Evolutionary conservation across 1,140 invertebrate genomes (phyloP), one percentile per base, ranked within the genome.

Genomic region (Lepidurus apus): DNA sequence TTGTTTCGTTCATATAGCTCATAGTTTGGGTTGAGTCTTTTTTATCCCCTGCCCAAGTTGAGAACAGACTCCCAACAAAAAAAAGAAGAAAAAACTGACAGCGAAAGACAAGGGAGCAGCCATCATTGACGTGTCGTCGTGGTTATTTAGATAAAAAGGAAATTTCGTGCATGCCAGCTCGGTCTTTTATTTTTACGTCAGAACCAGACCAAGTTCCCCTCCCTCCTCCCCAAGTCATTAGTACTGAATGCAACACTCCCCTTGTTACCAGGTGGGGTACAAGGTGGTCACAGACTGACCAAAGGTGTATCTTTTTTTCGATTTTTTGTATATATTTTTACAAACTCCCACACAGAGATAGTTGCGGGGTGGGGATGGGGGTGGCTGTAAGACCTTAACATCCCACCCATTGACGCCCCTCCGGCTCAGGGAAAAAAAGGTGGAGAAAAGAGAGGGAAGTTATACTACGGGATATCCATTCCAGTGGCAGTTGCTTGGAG

Each of bases 71-170:
- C 34, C 4, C 34, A 34, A 4, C 34, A 34, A 34, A 34, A 34
- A 4, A 34, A 34, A 3, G 34, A 34, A 34, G 45, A 10, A 65
- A 65, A 65, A 65, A 65, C 17, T 13, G 17, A n/a, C 7, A 65
- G 53, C 17, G 53, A 65, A 65, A 65, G 53, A 65, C 53, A 65
- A 65, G 53, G 53, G 13, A 65, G 53, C 53, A 21, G 21, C 53
- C 21, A 6, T 21, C 53, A 65, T 65, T 65, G 53, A 65, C n/a
- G 53, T 65, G 53, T 65, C 53, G n/a, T 65, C 53, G 53, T 65
- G 53, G 53, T 65, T 65, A 21, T 65, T 65, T 65, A 65, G 53
- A 65, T 65, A 65, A 65, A 65, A 65, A 65, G 53, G 53, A 65
- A 65, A 65, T 65, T 21, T n/a, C 17, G 53, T n/a, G 53, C 53